A percentile compares a stretch with the other conserved stretches of the same genome.
Evolutionary conservation across 2,888 invertebrate species (phyloP).

Genomic region (Heliconius cydno): DNA sequence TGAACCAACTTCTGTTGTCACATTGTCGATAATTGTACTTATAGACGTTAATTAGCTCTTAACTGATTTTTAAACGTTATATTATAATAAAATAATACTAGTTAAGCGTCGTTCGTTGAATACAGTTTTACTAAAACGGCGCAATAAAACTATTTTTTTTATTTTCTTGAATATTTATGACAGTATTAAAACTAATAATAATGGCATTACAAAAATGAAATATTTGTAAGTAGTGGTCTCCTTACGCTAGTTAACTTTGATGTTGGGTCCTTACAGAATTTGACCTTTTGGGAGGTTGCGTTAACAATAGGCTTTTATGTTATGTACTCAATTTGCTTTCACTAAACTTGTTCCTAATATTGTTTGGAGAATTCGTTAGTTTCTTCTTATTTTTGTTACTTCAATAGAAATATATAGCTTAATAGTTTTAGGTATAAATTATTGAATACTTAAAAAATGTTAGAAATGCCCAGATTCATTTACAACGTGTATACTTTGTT

Average conservation of each 20-base stretch:
- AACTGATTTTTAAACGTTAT: no score
- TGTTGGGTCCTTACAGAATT: conserved; percentile 7
- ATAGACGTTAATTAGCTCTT: not conserved
- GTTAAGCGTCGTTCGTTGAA: no score
- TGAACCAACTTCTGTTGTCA: not conserved
- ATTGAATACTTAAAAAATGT: not conserved
- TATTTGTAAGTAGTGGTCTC: conserved; percentile 4
- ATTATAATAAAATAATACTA: no score
- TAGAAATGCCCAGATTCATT: not conserved
- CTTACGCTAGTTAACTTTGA: not conserved
- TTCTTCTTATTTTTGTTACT: not conserved
- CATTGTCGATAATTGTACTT: not conserved
- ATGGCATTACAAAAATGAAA: not conserved
- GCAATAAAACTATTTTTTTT: no score
- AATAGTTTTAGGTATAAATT: not conserved
- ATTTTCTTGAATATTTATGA: not conserved
- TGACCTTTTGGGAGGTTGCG: conserved; percentile 24
- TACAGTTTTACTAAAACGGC: no score
- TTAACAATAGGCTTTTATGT: conserved; percentile 28
- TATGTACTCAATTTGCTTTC: conserved; percentile 11
- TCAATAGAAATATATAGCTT: not conserved
- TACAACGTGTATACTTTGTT: not conserved
- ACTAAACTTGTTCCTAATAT: conserved; percentile 7
- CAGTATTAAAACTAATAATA: not conserved
- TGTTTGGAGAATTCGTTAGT: not conserved